These are phyloP conservation scores for Phrixothrix hirtus DNA, from an alignment of 2,888 invertebrate species.

Conservation along the genomic window DNA sequence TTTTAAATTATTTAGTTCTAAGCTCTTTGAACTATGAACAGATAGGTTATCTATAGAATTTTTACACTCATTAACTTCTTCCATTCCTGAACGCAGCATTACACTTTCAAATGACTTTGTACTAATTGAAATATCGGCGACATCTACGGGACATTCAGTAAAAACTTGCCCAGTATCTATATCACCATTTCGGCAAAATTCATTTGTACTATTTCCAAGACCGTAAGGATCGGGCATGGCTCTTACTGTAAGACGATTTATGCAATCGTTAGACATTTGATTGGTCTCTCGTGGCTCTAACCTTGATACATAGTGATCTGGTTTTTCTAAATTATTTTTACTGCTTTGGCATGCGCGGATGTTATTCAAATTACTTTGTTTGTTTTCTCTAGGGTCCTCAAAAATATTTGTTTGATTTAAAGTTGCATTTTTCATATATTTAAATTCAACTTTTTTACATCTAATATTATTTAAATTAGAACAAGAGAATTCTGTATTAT, in stretches of 20 bases:
- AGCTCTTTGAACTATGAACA: constrained; percentile 63
- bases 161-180: constrained; percentile 40
- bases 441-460: constrained; percentile 36
- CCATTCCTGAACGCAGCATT: constrained; percentile 37
- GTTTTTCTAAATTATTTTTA: constrained; percentile 10
- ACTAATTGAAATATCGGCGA: constrained; percentile 41
- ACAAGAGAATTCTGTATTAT: constrained; percentile 7
- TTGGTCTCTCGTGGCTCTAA: constrained; percentile 26
- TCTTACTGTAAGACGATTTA: constrained; percentile 63
- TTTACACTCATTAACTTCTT: constrained; percentile 41
- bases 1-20: constrained; percentile 53
- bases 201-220: constrained; percentile 36
- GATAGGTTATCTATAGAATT: constrained; percentile 61
- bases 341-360: constrained; percentile 48
- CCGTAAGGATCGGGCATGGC: constrained; percentile 65
- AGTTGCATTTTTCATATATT: constrained; percentile 23
- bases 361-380: constrained; percentile 49
- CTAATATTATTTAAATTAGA: constrained; percentile 36
- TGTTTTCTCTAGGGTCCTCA: constrained; percentile 33
- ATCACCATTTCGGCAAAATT: constrained; percentile 42
- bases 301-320: constrained; percentile 13
- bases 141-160: constrained; percentile 52
- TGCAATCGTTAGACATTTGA: constrained; percentile 19
- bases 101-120: constrained; percentile 43
- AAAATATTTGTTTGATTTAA: constrained; percentile 30